phyloP scores from a whole-genome alignment of 2,888 invertebrate species.

The Branchellion lobata region DNA sequence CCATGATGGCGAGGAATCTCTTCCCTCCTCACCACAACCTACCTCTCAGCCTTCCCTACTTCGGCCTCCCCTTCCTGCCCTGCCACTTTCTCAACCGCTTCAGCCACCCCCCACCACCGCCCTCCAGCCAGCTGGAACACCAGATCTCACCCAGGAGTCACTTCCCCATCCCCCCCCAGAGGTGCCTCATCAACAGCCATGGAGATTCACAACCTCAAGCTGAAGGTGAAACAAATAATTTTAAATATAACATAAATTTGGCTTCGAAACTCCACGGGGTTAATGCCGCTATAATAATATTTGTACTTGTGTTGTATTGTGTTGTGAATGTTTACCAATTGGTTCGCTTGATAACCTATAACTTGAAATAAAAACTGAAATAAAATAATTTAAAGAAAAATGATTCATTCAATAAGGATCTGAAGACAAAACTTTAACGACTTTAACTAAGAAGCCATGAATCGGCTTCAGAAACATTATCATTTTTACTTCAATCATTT shows the following conservation, averaged over 20 bases:
- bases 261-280: too few relatives aligned
- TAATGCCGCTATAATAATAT: too few relatives aligned
- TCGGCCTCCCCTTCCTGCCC: conserved; percentile 58
- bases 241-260: neutral
- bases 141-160: neutral
- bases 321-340: neutral
- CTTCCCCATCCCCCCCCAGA: neutral
- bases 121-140: neutral
- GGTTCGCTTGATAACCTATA: neutral
- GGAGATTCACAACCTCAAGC: neutral
- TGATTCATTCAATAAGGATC: too few relatives aligned
- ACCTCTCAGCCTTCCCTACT: conserved; percentile 64
- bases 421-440: too few relatives aligned
- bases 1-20: conserved; percentile 43
- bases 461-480: too few relatives aligned
- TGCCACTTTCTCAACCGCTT: conserved; percentile 18
- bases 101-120: neutral
- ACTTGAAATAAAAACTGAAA: neutral
- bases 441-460: too few relatives aligned
- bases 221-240: neutral
- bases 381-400: neutral
- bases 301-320: too few relatives aligned
- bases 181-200: neutral
- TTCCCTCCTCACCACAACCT: conserved; percentile 38
- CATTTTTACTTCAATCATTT: too few relatives aligned